Evolutionary conservation across 2,888 invertebrate species (phyloP).

Genomic region (Hemicrepidius hirtus): DNA sequence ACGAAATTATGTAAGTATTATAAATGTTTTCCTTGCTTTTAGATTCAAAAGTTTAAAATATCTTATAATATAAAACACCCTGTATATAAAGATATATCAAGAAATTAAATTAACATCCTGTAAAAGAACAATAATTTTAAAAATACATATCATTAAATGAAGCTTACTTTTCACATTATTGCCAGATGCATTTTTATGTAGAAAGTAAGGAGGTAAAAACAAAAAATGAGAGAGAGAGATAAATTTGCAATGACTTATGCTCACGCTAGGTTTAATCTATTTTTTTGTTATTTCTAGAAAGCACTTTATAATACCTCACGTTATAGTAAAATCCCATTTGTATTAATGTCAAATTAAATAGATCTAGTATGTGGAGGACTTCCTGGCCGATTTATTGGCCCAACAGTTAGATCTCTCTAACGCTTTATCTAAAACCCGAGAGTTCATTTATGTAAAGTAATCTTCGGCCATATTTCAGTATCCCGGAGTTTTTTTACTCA

Average conservation of each 20-base stretch:
- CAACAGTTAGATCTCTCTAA: conserved; percentile 1
- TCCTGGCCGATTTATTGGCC: conserved; percentile 35
- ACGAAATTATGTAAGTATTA: no score
- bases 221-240: background rate
- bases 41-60: no score
- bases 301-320: background rate
- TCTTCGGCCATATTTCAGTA: conserved; percentile 34
- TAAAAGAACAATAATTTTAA: no score
- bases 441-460: conserved; percentile 22
- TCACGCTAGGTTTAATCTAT: conserved; percentile 5
- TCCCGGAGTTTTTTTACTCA: conserved; percentile 40
- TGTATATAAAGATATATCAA: no score
- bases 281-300: background rate
- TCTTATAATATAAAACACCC: no score
- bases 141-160: no score
- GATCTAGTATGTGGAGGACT: conserved; percentile 22
- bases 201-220: background rate
- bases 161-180: background rate
- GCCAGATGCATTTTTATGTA: background rate
- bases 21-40: no score
- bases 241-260: conserved; percentile 2
- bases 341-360: conserved; percentile 26
- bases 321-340: conserved; percentile 1
- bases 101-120: background rate
- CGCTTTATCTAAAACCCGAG: conserved; percentile 18